Evolutionary conservation across 2,113 vertebrate species (phyloP), one percentile per base, ranked within the genome.

Genomic region (Ondatra zibethicus): DNA sequence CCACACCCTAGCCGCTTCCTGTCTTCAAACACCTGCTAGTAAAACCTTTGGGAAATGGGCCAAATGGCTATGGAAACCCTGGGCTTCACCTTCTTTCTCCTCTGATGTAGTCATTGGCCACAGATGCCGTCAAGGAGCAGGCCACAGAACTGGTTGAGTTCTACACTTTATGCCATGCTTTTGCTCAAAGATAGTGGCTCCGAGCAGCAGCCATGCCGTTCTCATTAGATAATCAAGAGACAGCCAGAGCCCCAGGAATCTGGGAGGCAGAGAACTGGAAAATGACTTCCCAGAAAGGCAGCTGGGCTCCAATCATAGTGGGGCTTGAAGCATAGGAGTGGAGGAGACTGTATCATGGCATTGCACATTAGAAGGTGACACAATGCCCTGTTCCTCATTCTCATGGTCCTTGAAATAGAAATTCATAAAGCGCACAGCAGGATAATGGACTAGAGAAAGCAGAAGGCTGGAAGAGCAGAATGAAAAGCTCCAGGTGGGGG

Each of bases 1-100:
- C 85, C 95, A 97, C 76, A 81, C 82, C 58, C 47, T 52, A 52
- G 27, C 81, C 42, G 91, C 93, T 96, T 96, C 80, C 95, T 95
- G 72, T 42, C 76, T 90, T 45, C 91, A 85, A 72, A 80, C 66
- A 76, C 65, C 7, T 88, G 75, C 92, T 91, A 76, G 36, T 47
- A 85, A 76, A 45, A 75, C 82, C 65, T 84, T 87, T 87, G 84
- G 89, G 88, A 89, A 65, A 29, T 1, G 7, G 23, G 42, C 88
- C 96, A 93, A 77, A 29, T 5, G 55, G 73, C 58, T 23, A 12
- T 86, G 89, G 75, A 80, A 97, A 89, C n/a, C 45, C 50, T 63
- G 86, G 50, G 61, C 77, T 89, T 94, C 92, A 81, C 66, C 84
- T 93, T 85, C 80, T 80, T 92, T 85, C 89, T 88, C 52, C 92